Percentiles rank a stretch among this genome's conserved stretches.
Evolutionary conservation across 2,113 vertebrate genomes (phyloP).

Genomic region (Genyomyrus donnyi): DNA sequence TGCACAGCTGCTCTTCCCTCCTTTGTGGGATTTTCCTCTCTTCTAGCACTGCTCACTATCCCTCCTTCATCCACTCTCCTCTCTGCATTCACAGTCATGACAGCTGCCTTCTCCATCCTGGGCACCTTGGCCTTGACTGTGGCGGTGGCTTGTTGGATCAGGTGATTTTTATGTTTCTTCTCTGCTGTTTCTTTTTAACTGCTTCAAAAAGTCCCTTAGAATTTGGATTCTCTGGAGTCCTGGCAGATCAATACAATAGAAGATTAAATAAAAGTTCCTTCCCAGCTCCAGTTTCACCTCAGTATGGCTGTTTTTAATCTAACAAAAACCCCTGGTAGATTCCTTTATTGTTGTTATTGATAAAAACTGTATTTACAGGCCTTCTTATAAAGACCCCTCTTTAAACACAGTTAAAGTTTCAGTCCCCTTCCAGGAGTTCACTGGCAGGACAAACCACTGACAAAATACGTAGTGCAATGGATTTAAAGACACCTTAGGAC

Average conservation of each 20-base stretch:
- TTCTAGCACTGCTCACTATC: constrained; percentile 19
- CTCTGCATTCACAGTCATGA: constrained; percentile 60
- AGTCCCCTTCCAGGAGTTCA: not conserved
- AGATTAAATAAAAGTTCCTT: not conserved
- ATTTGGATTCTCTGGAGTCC: not conserved
- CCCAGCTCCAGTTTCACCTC: not conserved
- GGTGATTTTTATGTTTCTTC: constrained; percentile 54
- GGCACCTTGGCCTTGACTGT: constrained; percentile 62
- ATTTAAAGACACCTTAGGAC: not conserved
- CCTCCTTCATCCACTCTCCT: constrained; percentile 25
- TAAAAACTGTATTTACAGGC: not conserved
- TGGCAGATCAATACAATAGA: not conserved
- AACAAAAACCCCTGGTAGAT: not conserved
- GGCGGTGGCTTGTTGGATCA: constrained; percentile 74
- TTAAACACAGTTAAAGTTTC: not conserved
- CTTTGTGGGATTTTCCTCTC: not conserved
- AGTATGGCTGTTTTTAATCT: not conserved
- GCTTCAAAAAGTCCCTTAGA: not conserved
- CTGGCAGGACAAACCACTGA: not conserved
- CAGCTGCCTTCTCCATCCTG: constrained; percentile 60
- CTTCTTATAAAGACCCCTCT: not conserved
- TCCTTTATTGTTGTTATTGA: not conserved
- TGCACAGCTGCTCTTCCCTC: not conserved
- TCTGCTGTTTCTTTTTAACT: not conserved
- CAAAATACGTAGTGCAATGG: not conserved